Evolutionary conservation across 2,797 vertebrate genomes (phyloP).

Genomic region (Xenopus petersii): DNA sequence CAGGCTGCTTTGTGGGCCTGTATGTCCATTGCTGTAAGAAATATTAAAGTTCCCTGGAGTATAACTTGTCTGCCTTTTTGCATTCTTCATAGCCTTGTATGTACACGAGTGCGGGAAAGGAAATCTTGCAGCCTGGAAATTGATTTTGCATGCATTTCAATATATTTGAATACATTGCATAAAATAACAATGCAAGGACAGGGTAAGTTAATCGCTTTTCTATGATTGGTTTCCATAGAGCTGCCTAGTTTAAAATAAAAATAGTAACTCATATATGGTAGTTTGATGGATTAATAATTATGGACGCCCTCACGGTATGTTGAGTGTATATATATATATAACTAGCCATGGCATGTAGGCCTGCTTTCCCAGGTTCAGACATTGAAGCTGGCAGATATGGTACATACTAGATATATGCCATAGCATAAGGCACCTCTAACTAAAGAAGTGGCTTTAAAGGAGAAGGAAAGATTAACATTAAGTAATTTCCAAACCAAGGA

Average conservation of each 20-base stretch:
- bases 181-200: slow-evolving; percentile 23
- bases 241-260: not conserved
- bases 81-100: slow-evolving; percentile 32
- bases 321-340: too few relatives aligned
- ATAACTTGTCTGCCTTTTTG: slow-evolving; percentile 23
- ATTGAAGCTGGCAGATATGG: too few relatives aligned
- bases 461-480: too few relatives aligned
- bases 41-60: slow-evolving; percentile 37
- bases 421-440: too few relatives aligned
- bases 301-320: too few relatives aligned
- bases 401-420: too few relatives aligned
- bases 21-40: slow-evolving; percentile 23
- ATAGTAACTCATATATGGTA: not conserved
- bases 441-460: too few relatives aligned
- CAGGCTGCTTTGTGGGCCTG: slow-evolving; percentile 20
- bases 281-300: too few relatives aligned
- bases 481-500: too few relatives aligned
- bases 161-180: slow-evolving; percentile 44
- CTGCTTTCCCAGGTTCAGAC: too few relatives aligned
- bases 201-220: slow-evolving; percentile 7
- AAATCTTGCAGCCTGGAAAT: slow-evolving; percentile 24
- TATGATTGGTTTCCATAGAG: slow-evolving; percentile 11
- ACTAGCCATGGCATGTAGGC: too few relatives aligned
- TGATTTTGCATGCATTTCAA: slow-evolving; percentile 45
- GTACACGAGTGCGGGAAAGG: slow-evolving; percentile 27